Percentiles rank a stretch among this genome's conserved stretches.
Evolutionary conservation across 2,113 vertebrate species (phyloP).

Genomic region (Orycteropus afer): DNA sequence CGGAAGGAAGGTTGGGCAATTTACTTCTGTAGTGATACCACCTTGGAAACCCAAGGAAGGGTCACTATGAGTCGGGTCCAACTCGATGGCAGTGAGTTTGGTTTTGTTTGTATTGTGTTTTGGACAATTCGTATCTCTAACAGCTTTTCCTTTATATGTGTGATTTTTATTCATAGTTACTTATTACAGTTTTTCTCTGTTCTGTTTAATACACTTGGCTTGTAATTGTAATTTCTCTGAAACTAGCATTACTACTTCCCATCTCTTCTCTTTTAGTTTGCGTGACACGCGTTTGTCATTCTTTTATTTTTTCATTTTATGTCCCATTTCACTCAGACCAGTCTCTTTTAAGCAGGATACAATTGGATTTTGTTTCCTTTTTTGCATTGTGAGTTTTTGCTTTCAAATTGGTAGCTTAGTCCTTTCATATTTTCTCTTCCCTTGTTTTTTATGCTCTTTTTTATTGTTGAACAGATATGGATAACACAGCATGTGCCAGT

Average conservation of each 20-base stretch:
- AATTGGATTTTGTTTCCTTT: not conserved
- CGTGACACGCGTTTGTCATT: not conserved
- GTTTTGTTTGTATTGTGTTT: too few species aligned
- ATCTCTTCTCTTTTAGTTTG: not conserved
- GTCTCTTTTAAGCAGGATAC: not conserved
- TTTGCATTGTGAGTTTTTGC: not conserved
- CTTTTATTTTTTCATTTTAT: constrained; percentile 9
- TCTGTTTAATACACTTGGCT: not conserved
- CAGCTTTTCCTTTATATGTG: not conserved
- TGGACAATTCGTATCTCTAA: not conserved
- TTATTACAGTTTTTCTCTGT: not conserved
- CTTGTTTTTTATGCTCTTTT: not conserved
- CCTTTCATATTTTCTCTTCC: not conserved
- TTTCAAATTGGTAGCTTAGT: not conserved
- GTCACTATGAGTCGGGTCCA: too few species aligned
- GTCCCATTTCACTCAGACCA: not conserved
- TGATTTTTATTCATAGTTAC: not conserved
- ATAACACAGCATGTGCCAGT: too few species aligned
- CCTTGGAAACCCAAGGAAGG: too few species aligned
- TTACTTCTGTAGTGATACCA: too few species aligned
- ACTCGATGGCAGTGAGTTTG: too few species aligned
- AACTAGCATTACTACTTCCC: not conserved
- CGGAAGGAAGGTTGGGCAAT: too few species aligned
- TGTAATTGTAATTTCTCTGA: not conserved
- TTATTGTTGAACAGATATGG: too few species aligned